Evolutionary conservation across 1,140 invertebrate genomes (phyloP).

Genomic region (Cotesia chilonis): DNA sequence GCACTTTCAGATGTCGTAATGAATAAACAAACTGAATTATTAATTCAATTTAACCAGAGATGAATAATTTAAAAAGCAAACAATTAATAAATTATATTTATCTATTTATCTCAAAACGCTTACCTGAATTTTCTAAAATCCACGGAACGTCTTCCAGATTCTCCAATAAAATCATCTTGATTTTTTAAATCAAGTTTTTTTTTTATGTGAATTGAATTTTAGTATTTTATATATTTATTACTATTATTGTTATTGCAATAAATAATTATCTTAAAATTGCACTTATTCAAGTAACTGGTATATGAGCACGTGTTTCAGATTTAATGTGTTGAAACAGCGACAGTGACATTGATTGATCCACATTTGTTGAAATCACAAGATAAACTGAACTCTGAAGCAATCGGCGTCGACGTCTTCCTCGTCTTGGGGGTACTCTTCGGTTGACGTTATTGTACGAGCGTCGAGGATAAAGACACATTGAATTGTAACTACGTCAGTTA

Average conservation of each 20-base stretch:
- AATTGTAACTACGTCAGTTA: not conserved
- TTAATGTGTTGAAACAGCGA: not conserved
- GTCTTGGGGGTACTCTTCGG: too few species aligned
- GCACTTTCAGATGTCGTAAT: not conserved
- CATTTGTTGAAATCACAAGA: slow-evolving; percentile 30
- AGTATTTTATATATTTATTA: not conserved
- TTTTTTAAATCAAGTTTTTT: not conserved
- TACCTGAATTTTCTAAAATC: not conserved
- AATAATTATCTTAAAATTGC: not conserved
- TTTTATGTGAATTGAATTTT: too few species aligned
- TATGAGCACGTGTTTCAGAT: slow-evolving; percentile 1
- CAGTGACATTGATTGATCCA: slow-evolving; percentile 18
- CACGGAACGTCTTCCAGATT: not conserved
- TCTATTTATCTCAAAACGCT: not conserved
- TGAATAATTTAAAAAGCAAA: not conserved
- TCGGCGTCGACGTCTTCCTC: not conserved
- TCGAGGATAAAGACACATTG: slow-evolving; percentile 3
- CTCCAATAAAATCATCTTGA: slow-evolving; percentile 13
- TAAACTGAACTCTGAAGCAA: slow-evolving; percentile 23
- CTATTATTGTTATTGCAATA: not conserved
- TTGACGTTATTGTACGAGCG: too few species aligned
- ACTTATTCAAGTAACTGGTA: too few species aligned
- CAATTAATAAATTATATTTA: not conserved
- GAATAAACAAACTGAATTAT: too few species aligned
- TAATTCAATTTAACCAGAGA: too few species aligned